Evolutionary conservation across 2,797 vertebrate species (phyloP).

Genomic region (Artibeus jamaicensis): DNA sequence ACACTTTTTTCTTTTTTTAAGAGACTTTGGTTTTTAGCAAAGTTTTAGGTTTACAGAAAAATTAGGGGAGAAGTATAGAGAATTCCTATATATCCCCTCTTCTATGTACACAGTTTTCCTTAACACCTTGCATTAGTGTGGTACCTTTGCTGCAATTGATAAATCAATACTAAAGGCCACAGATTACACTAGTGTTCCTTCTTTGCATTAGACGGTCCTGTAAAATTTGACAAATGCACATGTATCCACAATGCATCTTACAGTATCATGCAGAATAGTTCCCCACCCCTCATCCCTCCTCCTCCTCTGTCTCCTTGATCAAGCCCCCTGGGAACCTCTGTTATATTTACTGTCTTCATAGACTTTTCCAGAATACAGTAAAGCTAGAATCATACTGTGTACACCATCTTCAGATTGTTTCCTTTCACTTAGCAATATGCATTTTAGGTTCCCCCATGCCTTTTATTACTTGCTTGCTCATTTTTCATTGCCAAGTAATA

Average conservation of each 20-base stretch:
- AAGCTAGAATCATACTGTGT: not conserved
- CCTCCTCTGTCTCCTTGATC: not conserved
- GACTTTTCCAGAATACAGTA: not conserved
- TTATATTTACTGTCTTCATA: not conserved
- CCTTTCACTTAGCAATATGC: not conserved
- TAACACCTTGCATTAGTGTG: not conserved
- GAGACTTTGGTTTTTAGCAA: not conserved
- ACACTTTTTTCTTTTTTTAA: not conserved
- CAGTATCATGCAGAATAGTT: not conserved
- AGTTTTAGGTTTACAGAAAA: not conserved
- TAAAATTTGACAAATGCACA: not conserved
- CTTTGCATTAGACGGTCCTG: not conserved
- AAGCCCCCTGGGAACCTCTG: not conserved
- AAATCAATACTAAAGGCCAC: not conserved
- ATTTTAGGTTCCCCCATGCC: not conserved
- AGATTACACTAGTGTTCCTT: not conserved
- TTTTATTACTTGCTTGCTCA: not conserved
- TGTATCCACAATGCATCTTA: not conserved
- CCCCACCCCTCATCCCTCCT: not conserved
- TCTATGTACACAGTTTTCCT: not conserved
- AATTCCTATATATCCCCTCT: not conserved
- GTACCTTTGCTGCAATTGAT: not conserved
- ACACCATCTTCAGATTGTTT: not conserved
- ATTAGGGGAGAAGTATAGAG: not conserved
- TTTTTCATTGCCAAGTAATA: not conserved